Percentiles rank a stretch among this genome's conserved stretches.
These are phyloP conservation scores for Oscheius onirici DNA, from an alignment of 2,888 invertebrate genomes.

Conservation along the genomic window DNA sequence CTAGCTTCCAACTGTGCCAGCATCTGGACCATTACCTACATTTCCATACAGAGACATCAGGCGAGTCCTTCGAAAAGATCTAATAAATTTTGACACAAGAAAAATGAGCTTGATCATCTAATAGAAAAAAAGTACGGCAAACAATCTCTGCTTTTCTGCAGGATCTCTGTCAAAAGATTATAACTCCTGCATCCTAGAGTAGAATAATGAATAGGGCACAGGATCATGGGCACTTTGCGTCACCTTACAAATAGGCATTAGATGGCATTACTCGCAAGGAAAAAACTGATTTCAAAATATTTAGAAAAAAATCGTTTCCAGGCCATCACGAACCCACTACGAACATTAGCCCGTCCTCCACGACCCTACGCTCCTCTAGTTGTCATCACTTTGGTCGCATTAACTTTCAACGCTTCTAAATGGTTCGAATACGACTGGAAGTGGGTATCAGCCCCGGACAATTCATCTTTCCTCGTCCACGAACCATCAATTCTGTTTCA, in stretches of 20 bases:
- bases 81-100: no score
- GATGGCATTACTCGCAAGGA: no score
- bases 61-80: no score
- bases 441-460: conserved; percentile 27
- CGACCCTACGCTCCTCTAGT: conserved; percentile 53
- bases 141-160: no score
- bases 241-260: no score
- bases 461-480: conserved; percentile 46
- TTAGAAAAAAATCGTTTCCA: conserved; percentile 29
- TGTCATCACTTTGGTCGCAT: conserved; percentile 57
- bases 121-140: no score
- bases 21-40: conserved; percentile 70
- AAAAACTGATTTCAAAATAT: no score
- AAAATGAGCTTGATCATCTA: no score
- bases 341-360: conserved; percentile 39
- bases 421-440: conserved; percentile 67
- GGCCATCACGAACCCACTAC: conserved; percentile 51
- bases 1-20: conserved; percentile 68
- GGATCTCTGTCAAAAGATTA: no score
- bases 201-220: no score
- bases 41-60: conserved; percentile 66
- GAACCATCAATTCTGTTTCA: conserved; percentile 52
- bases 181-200: no score
- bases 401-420: conserved; percentile 67
- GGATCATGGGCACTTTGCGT: no score